A percentile compares a stretch with the other conserved stretches of the same genome.
Conservation (phyloP, 2,888 invertebrate genomes). For the Dione juno region DNA sequence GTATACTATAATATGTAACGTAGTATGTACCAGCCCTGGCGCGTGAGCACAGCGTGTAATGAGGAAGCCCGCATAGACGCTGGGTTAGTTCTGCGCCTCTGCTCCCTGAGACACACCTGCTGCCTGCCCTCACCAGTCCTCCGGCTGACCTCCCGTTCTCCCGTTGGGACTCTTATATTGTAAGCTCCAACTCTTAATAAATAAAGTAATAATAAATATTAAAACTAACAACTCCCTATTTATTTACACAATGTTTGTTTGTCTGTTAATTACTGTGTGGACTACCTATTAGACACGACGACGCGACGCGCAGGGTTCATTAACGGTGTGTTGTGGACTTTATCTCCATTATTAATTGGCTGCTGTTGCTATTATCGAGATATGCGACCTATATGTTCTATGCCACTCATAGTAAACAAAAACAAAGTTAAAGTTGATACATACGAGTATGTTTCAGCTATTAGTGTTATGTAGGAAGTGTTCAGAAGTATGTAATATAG, state of each 20-base stretch:
- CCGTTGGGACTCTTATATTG: neutral
- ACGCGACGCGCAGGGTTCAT: neutral
- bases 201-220: neutral
- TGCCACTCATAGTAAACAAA: neutral
- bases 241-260: neutral
- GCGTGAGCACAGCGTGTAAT: constrained; percentile 4
- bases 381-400: no score
- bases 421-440: neutral
- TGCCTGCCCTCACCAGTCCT: neutral
- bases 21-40: constrained; percentile 5
- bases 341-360: neutral
- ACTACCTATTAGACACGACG: neutral
- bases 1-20: neutral
- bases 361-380: neutral
- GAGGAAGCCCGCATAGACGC: constrained; percentile 10
- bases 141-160: neutral
- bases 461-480: neutral
- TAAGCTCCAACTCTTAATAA: neutral
- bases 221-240: neutral
- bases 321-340: neutral
- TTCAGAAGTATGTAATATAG: no score
- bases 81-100: constrained; percentile 1
- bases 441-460: no score
- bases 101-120: neutral
- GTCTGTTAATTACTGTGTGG: neutral